Percentiles rank a stretch among this genome's conserved stretches.
phyloP scores from a whole-genome alignment of 2,888 invertebrate species.

The Ochropleura leucogaster region DNA sequence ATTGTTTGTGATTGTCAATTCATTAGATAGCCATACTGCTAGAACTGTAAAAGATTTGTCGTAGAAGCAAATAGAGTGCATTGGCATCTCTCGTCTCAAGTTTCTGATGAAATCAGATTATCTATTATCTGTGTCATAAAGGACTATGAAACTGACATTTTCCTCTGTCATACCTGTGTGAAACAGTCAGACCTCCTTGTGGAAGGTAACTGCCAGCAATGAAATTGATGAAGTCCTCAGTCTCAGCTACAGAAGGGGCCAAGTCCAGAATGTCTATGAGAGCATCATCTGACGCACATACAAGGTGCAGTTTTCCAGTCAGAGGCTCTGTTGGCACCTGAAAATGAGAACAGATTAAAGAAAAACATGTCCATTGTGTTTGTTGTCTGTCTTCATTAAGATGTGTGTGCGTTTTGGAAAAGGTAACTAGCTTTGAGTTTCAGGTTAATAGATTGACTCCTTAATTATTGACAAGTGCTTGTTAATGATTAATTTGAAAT shows the following conservation, averaged over 20 bases:
- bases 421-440: neutral
- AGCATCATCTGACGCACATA: slow-evolving; percentile 89
- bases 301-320: slow-evolving; percentile 86
- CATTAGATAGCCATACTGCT: too few relatives aligned
- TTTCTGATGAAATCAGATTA: too few relatives aligned
- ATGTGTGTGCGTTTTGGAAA: neutral
- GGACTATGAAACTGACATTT: too few relatives aligned
- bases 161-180: slow-evolving; percentile 81
- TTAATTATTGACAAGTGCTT: neutral
- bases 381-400: neutral
- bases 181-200: slow-evolving; percentile 89
- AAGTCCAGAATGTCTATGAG: slow-evolving; percentile 87
- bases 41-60: too few relatives aligned
- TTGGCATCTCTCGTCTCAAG: too few relatives aligned
- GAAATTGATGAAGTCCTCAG: slow-evolving; percentile 90
- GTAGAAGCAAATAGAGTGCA: too few relatives aligned
- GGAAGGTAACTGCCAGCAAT: slow-evolving; percentile 91
- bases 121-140: too few relatives aligned
- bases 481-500: neutral
- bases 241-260: slow-evolving; percentile 84
- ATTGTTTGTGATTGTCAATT: too few relatives aligned
- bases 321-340: slow-evolving; percentile 86
- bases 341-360: slow-evolving; percentile 11
- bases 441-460: neutral
- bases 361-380: neutral